A percentile compares a stretch with the other conserved stretches of the same genome.
Evolutionary conservation across 2,797 vertebrate genomes (phyloP).

Genomic region (Epinephelus awoara): DNA sequence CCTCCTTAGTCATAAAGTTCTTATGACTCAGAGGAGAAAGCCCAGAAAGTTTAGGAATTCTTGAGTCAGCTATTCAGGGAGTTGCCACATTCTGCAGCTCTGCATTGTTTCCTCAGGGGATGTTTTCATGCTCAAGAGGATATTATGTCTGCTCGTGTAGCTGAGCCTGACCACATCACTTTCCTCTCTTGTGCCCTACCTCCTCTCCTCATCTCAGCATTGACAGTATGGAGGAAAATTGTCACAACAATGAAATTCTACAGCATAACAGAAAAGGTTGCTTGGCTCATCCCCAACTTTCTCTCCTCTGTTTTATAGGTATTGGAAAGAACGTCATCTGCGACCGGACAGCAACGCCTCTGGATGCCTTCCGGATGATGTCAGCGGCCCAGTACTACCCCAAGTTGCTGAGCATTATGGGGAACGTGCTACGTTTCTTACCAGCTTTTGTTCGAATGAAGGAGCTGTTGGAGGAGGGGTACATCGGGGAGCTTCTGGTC

Average conservation of each 20-base stretch:
- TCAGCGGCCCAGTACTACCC: slow-evolving; percentile 99
- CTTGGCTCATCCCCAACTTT: slow-evolving; percentile 20
- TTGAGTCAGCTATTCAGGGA: slow-evolving; percentile 50
- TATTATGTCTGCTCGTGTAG: slow-evolving; percentile 45
- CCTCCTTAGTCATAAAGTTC: background rate
- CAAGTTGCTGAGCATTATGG: slow-evolving; percentile 99
- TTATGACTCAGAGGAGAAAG: slow-evolving; percentile 17
- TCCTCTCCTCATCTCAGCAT: slow-evolving; percentile 9
- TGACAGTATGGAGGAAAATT: background rate
- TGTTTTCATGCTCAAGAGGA: slow-evolving; percentile 60
- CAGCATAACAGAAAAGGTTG: background rate
- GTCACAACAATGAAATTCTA: background rate
- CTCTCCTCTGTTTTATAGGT: slow-evolving; percentile 72
- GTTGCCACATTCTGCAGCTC: slow-evolving; percentile 39
- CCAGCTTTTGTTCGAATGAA: slow-evolving; percentile 98
- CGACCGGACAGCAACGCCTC: slow-evolving; percentile 95
- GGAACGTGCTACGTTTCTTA: slow-evolving; percentile 96
- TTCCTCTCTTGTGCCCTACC: background rate
- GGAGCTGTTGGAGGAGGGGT: slow-evolving; percentile 96
- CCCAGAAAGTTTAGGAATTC: slow-evolving; percentile 16
- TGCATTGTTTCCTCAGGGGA: slow-evolving; percentile 51
- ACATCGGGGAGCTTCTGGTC: slow-evolving; percentile 94
- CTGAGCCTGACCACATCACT: background rate
- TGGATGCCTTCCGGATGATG: slow-evolving; percentile 99
- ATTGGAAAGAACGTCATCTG: slow-evolving; percentile 99